Evolutionary conservation across 2,113 vertebrate species (phyloP), one percentile per base, ranked within the genome.

Genomic region (Crotalus horridus): DNA sequence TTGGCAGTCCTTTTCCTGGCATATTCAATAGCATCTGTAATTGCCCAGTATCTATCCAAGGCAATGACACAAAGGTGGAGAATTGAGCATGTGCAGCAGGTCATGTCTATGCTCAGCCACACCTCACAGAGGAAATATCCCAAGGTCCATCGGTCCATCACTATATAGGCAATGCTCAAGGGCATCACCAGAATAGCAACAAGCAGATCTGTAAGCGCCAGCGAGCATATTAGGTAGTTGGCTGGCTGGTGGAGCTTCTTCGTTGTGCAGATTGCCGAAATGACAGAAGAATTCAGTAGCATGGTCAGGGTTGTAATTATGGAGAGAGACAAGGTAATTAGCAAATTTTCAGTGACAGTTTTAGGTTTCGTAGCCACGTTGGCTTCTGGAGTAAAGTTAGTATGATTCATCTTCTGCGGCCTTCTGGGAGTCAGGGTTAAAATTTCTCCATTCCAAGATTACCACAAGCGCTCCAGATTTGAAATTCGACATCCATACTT

Each of bases 31-130:
- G 98, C 98, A 0, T 99, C 98, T 4, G 98, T 99, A 96, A 99
- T 99, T 88, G 98, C 98, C 98, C 98, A 99, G 96, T 99, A 99
- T 91, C 98, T 97, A 95, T 99, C 98, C 93, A 99, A 96, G 0
- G 98, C 98, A 85, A 99, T 99, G 88, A 98, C 98, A 1, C 98
- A 99, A 92, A 99, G 97, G 29, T 99, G 98, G 93, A 99, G 97
- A 94, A 99, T 99, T 10, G 98, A 99, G 90, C 98, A 98, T 0
- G 98, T 99, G 96, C 98, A 99, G 93, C 98, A 99, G 87, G 98
- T 99, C 98, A 99, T 99, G 95, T 99, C 98, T 0, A 98, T 94
- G 6, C 98, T 99, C 2, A 99, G 97, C 98, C 98, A 99, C 69
- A 98, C 97, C 96, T 99, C 98, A 2, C 98, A 99, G 93, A 98